Conservation (phyloP, 2,888 invertebrate genomes). For the Polietes domitor region DNA sequence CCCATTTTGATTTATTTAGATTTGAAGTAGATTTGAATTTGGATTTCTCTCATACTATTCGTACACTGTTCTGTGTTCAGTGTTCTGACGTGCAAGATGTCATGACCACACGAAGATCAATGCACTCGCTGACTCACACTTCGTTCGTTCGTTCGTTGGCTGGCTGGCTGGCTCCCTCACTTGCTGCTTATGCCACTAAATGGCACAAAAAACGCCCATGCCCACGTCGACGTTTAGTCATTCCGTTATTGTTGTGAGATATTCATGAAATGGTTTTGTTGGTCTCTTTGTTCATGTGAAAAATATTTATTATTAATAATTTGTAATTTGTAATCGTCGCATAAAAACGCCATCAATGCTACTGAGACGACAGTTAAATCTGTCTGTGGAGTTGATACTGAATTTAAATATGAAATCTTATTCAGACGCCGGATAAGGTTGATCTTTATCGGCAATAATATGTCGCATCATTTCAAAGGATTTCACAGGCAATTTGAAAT, state of each 20-base stretch:
- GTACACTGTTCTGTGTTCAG: too few species aligned
- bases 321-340: constrained; percentile 24
- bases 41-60: too few species aligned
- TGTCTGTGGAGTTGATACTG: too few species aligned
- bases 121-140: constrained; percentile 45
- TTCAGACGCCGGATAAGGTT: too few species aligned
- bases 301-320: too few species aligned
- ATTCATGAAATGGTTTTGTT: too few species aligned
- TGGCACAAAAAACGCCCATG: background rate
- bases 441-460: too few species aligned
- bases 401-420: too few species aligned
- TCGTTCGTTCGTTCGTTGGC: background rate
- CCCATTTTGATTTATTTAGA: too few species aligned
- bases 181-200: background rate
- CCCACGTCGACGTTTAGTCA: background rate
- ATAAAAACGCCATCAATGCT: constrained; percentile 15
- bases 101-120: constrained; percentile 47
- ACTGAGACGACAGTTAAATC: constrained; percentile 1
- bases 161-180: background rate
- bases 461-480: too few species aligned
- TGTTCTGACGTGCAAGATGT: constrained; percentile 1
- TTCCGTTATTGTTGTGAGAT: background rate
- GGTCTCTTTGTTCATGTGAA: background rate
- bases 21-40: too few species aligned
- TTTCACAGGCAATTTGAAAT: too few species aligned